Conservation (phyloP, 1,140 invertebrate genomes). For the Scaptomyza graminum region DNA sequence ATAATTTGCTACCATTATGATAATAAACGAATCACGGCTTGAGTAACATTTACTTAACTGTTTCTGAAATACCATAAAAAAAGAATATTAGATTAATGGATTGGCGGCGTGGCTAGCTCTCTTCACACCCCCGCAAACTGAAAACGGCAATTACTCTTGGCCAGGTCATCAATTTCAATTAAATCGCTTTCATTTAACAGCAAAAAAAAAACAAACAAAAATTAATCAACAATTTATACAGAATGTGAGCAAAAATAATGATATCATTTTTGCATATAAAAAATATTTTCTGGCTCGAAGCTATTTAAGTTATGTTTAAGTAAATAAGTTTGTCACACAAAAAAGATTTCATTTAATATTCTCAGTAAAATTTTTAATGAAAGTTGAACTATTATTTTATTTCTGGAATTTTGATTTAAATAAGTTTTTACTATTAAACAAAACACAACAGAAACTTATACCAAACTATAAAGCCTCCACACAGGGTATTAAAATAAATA, state of each 20-base stretch:
- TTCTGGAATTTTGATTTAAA: too few relatives aligned
- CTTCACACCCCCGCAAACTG: slow-evolving; percentile 2
- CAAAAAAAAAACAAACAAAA: slow-evolving; percentile 54
- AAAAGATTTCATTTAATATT: neutral
- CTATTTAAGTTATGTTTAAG: neutral
- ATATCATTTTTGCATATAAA: slow-evolving; percentile 28
- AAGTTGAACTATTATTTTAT: too few relatives aligned
- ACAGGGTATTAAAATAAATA: slow-evolving; percentile 6
- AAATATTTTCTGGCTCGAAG: neutral
- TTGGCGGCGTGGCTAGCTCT: slow-evolving; percentile 13
- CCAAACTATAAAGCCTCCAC: neutral
- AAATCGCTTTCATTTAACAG: slow-evolving; percentile 52
- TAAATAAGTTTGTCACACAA: neutral
- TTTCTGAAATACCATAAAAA: slow-evolving; percentile 19
- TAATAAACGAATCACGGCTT: slow-evolving; percentile 11
- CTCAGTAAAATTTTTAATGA: too few relatives aligned
- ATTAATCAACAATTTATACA: slow-evolving; percentile 34
- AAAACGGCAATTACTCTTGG: slow-evolving; percentile 3
- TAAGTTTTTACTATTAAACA: too few relatives aligned
- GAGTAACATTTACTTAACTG: slow-evolving; percentile 47
- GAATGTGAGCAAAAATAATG: neutral
- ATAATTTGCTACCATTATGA: slow-evolving; percentile 3
- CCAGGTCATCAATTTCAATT: slow-evolving; percentile 76
- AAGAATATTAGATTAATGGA: slow-evolving; percentile 63
- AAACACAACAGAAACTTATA: too few relatives aligned